Percentiles rank a stretch among this genome's conserved stretches.
phyloP scores from a whole-genome alignment of 2,113 vertebrate genomes.

The Thomomys bottae region DNA sequence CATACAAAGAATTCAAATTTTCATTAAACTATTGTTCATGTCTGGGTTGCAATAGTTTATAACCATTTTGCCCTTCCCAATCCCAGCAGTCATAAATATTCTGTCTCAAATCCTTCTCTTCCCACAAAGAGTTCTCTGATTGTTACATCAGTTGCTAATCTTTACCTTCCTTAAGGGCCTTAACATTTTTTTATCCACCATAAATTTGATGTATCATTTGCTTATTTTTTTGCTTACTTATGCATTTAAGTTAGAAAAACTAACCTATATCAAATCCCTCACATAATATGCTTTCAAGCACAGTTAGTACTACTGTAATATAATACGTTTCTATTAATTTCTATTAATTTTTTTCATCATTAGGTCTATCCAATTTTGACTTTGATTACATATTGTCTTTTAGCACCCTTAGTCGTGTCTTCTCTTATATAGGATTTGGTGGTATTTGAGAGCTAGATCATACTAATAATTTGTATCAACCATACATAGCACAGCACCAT shows the following conservation, averaged over 20 bases:
- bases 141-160: constrained; percentile 27
- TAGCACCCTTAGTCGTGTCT: constrained; percentile 34
- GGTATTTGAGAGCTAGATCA: constrained; percentile 3
- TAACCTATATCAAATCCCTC: neutral
- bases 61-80: constrained; percentile 31
- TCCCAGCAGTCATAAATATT: constrained; percentile 32
- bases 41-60: constrained; percentile 28
- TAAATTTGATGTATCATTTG: constrained; percentile 36
- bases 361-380: constrained; percentile 34
- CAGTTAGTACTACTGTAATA: neutral
- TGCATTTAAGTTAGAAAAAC: constrained; percentile 34
- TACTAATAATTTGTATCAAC: constrained; percentile 40
- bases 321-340: too few species aligned
- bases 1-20: constrained; percentile 39
- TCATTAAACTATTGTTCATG: constrained; percentile 51
- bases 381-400: constrained; percentile 23
- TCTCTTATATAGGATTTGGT: constrained; percentile 14
- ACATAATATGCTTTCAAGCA: constrained; percentile 21
- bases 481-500: neutral
- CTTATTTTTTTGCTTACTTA: constrained; percentile 47
- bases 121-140: constrained; percentile 31
- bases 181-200: constrained; percentile 46
- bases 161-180: constrained; percentile 11
- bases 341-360: too few species aligned
- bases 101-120: constrained; percentile 28